Evolutionary conservation across 2,113 vertebrate species (phyloP).

Genomic region (Lepisosteus osseus): DNA sequence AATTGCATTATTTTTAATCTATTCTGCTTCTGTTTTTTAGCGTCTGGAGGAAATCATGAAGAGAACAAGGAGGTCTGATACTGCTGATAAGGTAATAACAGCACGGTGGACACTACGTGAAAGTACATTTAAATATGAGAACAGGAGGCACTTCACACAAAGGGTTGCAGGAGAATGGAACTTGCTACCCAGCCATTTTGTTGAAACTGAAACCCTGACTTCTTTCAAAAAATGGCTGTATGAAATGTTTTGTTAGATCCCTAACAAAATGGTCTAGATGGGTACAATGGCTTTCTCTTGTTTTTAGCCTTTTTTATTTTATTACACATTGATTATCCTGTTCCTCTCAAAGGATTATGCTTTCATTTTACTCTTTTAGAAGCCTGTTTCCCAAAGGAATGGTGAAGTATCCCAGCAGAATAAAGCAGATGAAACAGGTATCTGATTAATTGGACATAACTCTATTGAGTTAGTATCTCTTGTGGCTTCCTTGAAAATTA

Average conservation of each 20-base stretch:
- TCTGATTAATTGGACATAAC: neutral
- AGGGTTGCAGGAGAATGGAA: too few relatives aligned
- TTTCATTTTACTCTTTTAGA: constrained; percentile 59
- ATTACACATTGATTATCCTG: constrained; percentile 2
- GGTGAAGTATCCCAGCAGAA: constrained; percentile 69
- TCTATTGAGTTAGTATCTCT: too few relatives aligned
- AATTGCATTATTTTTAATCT: neutral
- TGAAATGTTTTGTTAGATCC: too few relatives aligned
- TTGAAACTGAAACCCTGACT: neutral
- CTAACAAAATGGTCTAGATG: too few relatives aligned
- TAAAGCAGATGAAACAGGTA: constrained; percentile 67
- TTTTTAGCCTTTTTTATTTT: neutral
- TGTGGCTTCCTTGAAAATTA: too few relatives aligned
- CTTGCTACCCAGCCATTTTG: too few relatives aligned
- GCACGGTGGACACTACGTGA: neutral
- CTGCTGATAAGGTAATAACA: constrained; percentile 74
- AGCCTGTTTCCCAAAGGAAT: constrained; percentile 75
- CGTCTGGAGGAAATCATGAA: constrained; percentile 98
- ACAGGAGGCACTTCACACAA: too few relatives aligned
- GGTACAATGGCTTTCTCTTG: neutral
- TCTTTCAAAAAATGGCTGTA: too few relatives aligned
- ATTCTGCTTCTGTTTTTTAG: constrained; percentile 56
- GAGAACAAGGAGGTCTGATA: constrained; percentile 85
- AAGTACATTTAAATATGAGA: too few relatives aligned
- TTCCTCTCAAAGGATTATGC: constrained; percentile 15